Evolutionary conservation across 2,888 invertebrate species (phyloP).

Genomic region (Lasiommata megera): DNA sequence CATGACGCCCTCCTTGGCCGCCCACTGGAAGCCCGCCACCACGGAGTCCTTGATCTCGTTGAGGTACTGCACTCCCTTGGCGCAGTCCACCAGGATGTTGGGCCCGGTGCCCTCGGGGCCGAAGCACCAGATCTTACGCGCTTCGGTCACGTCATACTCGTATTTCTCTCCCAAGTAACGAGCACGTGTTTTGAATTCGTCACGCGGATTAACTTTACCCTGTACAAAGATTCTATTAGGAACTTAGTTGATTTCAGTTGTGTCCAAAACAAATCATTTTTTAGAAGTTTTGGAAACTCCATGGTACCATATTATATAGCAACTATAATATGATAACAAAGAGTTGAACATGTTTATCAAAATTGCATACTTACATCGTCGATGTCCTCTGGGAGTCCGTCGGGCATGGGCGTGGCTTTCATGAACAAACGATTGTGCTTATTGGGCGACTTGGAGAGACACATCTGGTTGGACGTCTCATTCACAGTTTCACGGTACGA

Average conservation of each 20-base stretch:
- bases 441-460: slow-evolving; percentile 99
- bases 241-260: background rate
- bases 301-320: too few species aligned
- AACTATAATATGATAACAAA: too few species aligned
- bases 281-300: too few species aligned
- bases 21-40: slow-evolving; percentile 99
- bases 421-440: slow-evolving; percentile 99
- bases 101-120: slow-evolving; percentile 99
- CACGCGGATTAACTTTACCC: slow-evolving; percentile 96
- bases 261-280: too few species aligned
- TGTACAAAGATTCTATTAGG: slow-evolving; percentile 40
- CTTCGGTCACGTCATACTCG: slow-evolving; percentile 98
- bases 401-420: slow-evolving; percentile 97
- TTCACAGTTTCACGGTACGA: slow-evolving; percentile 98
- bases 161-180: slow-evolving; percentile 97
- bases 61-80: slow-evolving; percentile 99
- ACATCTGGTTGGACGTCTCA: slow-evolving; percentile 96
- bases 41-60: slow-evolving; percentile 99
- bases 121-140: slow-evolving; percentile 99
- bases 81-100: slow-evolving; percentile 98
- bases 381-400: slow-evolving; percentile 98
- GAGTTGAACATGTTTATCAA: too few species aligned
- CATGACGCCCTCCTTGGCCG: slow-evolving; percentile 99
- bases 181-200: slow-evolving; percentile 98
- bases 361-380: slow-evolving; percentile 84